Evolutionary conservation across 1,140 invertebrate genomes (phyloP).

Genomic region (Bombyx mori): ASM3026992v2 NC_085110.1:3842001-3842500

Average conservation of each 20-base stretch:
- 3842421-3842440: too few species aligned
- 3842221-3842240: conserved; percentile 69
- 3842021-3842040: not conserved
- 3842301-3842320: too few species aligned
- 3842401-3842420: too few species aligned
- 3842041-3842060: too few species aligned
- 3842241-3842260: conserved; percentile 54
- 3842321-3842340: not conserved
- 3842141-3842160: conserved; percentile 70
- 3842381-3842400: too few species aligned
- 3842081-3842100: conserved; percentile 26
- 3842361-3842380: too few species aligned
- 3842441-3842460: too few species aligned
- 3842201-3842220: conserved; percentile 68
- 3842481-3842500: too few species aligned
- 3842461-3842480: too few species aligned
- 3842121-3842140: conserved; percentile 58
- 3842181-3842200: conserved; percentile 63
- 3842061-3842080: too few species aligned
- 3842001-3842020: too few species aligned
- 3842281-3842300: conserved; percentile 30
- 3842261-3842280: conserved; percentile 60
- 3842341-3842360: conserved; percentile 9
- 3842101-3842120: conserved; percentile 54
- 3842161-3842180: conserved; percentile 70